Percentiles rank a stretch among this genome's conserved stretches.
phyloP scores from a whole-genome alignment of 2,113 vertebrate species.

The Triplophysa tibetana region DNA sequence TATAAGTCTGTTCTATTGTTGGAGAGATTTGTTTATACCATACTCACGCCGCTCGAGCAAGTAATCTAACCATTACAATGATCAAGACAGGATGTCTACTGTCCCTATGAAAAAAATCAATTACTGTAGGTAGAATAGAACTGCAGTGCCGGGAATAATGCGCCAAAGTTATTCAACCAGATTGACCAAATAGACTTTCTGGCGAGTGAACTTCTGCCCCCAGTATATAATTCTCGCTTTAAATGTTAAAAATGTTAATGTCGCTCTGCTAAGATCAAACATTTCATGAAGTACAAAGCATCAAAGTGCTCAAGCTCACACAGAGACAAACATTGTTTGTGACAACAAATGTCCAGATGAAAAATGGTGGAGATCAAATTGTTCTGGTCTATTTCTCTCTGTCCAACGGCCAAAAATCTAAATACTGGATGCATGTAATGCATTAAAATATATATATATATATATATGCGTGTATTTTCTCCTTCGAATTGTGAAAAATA shows the following conservation, averaged over 20 bases:
- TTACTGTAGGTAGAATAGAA: not conserved
- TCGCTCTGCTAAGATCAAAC: not conserved
- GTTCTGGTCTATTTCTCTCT: not conserved
- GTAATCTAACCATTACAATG: not conserved
- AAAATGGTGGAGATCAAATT: not conserved
- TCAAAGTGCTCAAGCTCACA: not conserved
- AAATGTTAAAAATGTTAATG: not conserved
- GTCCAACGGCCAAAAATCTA: not conserved
- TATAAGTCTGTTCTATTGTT: too few species aligned
- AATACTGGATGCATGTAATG: slow-evolving; percentile 7
- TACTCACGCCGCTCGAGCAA: too few species aligned
- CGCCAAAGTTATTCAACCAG: not conserved
- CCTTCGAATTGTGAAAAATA: slow-evolving; percentile 24
- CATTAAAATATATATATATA: not conserved
- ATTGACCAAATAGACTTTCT: not conserved
- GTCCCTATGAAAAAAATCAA: not conserved
- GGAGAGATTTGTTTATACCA: too few species aligned
- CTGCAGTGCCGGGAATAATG: not conserved
- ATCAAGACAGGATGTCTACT: not conserved
- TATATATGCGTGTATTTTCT: slow-evolving; percentile 26
- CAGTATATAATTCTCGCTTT: not conserved
- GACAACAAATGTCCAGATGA: not conserved
- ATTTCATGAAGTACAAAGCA: not conserved
- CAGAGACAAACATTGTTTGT: not conserved
- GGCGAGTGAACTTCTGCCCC: not conserved